Base-by-base conservation (phyloP, 2,888 invertebrate genomes). In the Archips xylosteana region DNA sequence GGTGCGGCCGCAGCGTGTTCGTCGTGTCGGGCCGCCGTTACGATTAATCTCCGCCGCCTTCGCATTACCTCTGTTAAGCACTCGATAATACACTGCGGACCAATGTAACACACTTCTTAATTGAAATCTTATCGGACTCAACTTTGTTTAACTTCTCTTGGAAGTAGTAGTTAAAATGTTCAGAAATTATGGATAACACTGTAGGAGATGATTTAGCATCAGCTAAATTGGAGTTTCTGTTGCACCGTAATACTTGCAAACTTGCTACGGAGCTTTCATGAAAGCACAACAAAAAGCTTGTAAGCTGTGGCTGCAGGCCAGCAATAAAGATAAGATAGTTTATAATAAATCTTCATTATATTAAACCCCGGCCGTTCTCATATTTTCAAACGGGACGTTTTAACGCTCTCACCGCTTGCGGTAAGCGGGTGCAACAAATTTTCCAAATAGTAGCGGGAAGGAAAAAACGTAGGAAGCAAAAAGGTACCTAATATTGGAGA, bases 321-420 rank as follows among this genome's bases (percentile, higher is more conserved):
- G 66, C 75, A 77, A 79, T 79, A 79, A 79, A 80, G 81, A 83
- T 86, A 88, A 87, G 88, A 87, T 84, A 86, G 79, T 81, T 80
- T 78, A 79, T 87, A 89, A 23, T 92, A 91, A 91, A 91, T 92
- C 89, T 90, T 91, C 87, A 89, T 92, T 91, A 89, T 83, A 81
- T 83, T 87, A 87, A 89, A 86, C 85, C 87, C 80, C 79, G 80
- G 82, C 82, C 82, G 86, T 83, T 85, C 87, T 89, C 89, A 89
- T 92, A 91, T 90, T 90, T 90, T 86, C 82, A 85, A 87, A 83
- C 85, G 81, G 84, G 88, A 88, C 86, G 86, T 85, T 88, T 89
- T 88, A 90, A 88, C 87, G 89, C 82, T 87, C 84, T 86, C 85
- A 87, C 85, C 85, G 87, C 85, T 87, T 86, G 88, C 85, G 87